Evolutionary conservation across 2,888 invertebrate species (phyloP).

Genomic region (Oscheius sp.): DNA sequence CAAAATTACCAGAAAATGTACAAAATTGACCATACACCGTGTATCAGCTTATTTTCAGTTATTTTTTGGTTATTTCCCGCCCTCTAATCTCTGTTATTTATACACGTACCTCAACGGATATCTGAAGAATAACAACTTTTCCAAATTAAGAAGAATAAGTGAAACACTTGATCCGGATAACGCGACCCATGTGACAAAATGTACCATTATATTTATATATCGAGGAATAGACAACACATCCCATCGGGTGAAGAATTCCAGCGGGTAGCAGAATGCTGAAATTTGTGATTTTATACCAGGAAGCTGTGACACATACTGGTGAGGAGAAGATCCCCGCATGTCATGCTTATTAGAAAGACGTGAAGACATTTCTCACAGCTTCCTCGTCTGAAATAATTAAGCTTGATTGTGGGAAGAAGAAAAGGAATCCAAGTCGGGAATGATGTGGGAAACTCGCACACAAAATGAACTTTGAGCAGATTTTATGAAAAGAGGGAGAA

Average conservation of each 20-base stretch:
- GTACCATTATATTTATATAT: constrained; percentile 49
- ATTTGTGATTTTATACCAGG: not conserved
- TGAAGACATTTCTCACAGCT: constrained; percentile 71
- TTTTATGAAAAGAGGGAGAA: too few relatives aligned
- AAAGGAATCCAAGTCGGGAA: too few relatives aligned
- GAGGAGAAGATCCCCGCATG: constrained; percentile 68
- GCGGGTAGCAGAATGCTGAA: constrained; percentile 69
- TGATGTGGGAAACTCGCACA: too few relatives aligned
- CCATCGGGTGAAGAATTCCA: constrained; percentile 60
- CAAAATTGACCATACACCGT: too few relatives aligned
- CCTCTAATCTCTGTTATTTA: not conserved
- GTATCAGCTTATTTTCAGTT: not conserved
- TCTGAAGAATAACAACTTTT: constrained; percentile 71
- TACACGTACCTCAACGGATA: constrained; percentile 65
- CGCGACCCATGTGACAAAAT: constrained; percentile 68
- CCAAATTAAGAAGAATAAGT: constrained; percentile 70
- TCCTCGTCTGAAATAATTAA: constrained; percentile 48
- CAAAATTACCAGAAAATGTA: too few relatives aligned
- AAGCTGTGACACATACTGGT: constrained; percentile 56
- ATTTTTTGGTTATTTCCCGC: too few relatives aligned
- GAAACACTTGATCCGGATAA: constrained; percentile 69
- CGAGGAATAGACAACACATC: constrained; percentile 35
- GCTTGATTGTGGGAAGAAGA: not conserved
- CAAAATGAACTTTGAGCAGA: too few relatives aligned
- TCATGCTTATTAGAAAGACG: constrained; percentile 70